These are phyloP conservation scores for Oryzias sinensis DNA, from an alignment of 2,797 vertebrate species.

Conservation along the genomic window DNA sequence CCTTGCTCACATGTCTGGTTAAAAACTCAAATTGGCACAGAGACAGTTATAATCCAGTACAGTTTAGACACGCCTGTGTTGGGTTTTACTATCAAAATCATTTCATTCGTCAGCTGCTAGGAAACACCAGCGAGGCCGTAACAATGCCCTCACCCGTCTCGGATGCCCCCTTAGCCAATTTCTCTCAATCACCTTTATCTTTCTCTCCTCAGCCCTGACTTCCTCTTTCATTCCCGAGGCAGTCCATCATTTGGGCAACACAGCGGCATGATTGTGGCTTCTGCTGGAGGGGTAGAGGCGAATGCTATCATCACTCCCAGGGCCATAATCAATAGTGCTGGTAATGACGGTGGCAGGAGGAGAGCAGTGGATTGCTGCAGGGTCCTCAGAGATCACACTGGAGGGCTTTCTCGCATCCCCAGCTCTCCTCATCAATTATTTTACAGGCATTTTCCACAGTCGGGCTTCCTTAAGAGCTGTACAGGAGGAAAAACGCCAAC, in stretches of 20 bases:
- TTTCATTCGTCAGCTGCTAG: constrained; percentile 80
- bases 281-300: constrained; percentile 74
- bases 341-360: constrained; percentile 66
- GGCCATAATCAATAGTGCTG: constrained; percentile 84
- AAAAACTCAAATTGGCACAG: constrained; percentile 82
- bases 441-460: constrained; percentile 43
- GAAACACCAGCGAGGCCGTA: constrained; percentile 80
- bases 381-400: constrained; percentile 65
- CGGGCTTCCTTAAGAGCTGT: constrained; percentile 30
- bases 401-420: constrained; percentile 64
- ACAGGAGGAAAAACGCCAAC: constrained; percentile 23
- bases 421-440: constrained; percentile 62
- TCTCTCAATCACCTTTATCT: constrained; percentile 70
- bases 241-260: constrained; percentile 80
- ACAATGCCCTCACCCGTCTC: constrained; percentile 75
- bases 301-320: constrained; percentile 84
- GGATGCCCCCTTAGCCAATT: constrained; percentile 43
- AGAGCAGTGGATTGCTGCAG: constrained; percentile 58
- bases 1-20: constrained; percentile 75
- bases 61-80: constrained; percentile 73
- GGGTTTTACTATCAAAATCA: constrained; percentile 77
- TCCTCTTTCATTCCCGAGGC: constrained; percentile 78
- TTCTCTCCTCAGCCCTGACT: constrained; percentile 67
- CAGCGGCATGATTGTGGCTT: constrained; percentile 77
- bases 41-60: constrained; percentile 81